Conservation (phyloP, 2,888 invertebrate species). For the Megaustenia siamemsis region DNA sequence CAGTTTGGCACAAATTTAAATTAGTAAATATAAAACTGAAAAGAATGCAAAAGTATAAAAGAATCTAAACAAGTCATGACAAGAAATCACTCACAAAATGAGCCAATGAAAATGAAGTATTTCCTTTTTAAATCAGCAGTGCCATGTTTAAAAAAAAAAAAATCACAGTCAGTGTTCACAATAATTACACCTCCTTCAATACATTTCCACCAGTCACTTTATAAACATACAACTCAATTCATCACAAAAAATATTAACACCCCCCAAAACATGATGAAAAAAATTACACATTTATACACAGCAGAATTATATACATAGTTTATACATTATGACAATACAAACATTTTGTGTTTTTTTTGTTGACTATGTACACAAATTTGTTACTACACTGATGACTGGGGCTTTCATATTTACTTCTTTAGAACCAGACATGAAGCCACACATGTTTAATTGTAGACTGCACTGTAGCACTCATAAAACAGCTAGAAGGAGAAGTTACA, state of each 20-base stretch:
- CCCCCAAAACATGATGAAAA: too few relatives aligned
- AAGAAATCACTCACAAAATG: background rate
- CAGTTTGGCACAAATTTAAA: too few relatives aligned
- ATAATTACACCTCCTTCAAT: background rate
- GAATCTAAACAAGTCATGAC: background rate
- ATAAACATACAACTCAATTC: background rate
- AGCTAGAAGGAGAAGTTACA: background rate
- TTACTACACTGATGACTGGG: background rate
- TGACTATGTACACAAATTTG: background rate
- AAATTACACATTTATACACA: background rate
- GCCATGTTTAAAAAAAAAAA: conserved; percentile 6
- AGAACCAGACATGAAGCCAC: too few relatives aligned
- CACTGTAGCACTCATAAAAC: background rate
- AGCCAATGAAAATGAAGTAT: background rate
- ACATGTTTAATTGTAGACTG: too few relatives aligned
- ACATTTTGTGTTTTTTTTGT: background rate
- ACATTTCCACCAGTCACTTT: background rate
- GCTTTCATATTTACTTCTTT: too few relatives aligned
- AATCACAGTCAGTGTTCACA: conserved; percentile 39
- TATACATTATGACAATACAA: background rate
- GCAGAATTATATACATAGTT: too few relatives aligned
- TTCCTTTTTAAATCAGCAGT: conserved; percentile 29
- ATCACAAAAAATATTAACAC: background rate
- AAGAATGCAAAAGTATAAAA: too few relatives aligned
- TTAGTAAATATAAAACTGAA: too few relatives aligned